Percentiles rank a stretch among this genome's conserved stretches.
These are phyloP conservation scores for Petrosia ficiformis DNA, from an alignment of 37 sponge, comb jelly and placozoan genomes.

Conservation along the genomic window DNA sequence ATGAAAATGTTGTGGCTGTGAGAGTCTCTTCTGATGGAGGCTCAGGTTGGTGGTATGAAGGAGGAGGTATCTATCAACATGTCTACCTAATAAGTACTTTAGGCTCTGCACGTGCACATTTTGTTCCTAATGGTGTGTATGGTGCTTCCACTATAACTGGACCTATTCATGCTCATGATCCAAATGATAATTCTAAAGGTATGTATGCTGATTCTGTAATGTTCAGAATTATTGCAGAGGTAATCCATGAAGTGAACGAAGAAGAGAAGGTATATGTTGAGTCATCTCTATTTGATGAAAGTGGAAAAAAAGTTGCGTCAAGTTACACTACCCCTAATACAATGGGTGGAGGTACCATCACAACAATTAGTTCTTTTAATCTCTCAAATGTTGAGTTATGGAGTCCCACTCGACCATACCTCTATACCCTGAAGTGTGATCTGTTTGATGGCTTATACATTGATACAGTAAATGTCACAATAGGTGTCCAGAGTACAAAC, in stretches of 20 bases:
- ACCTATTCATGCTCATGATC: conserved; percentile 6
- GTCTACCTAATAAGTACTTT: conserved; percentile 22
- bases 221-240: conserved; percentile 23
- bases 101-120: conserved; percentile 26
- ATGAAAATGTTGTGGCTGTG: conserved; percentile 53
- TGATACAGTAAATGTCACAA: conserved; percentile 16
- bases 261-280: background rate
- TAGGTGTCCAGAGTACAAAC: conserved; percentile 23
- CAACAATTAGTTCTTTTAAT: background rate
- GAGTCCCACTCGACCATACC: conserved; percentile 41
- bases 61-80: conserved; percentile 59
- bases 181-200: conserved; percentile 15
- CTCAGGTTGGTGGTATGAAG: conserved; percentile 65
- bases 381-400: conserved; percentile 33
- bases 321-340: background rate
- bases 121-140: conserved; percentile 38
- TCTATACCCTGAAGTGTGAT: conserved; percentile 19
- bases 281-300: conserved; percentile 7
- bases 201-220: conserved; percentile 25
- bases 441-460: conserved; percentile 9
- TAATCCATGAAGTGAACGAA: conserved; percentile 21
- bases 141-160: conserved; percentile 21
- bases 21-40: conserved; percentile 31
- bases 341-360: conserved; percentile 1
- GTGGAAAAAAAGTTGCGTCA: conserved; percentile 1